Base-by-base conservation (phyloP, 2,797 vertebrate genomes). In the Thripadectes ignobilis region DNA sequence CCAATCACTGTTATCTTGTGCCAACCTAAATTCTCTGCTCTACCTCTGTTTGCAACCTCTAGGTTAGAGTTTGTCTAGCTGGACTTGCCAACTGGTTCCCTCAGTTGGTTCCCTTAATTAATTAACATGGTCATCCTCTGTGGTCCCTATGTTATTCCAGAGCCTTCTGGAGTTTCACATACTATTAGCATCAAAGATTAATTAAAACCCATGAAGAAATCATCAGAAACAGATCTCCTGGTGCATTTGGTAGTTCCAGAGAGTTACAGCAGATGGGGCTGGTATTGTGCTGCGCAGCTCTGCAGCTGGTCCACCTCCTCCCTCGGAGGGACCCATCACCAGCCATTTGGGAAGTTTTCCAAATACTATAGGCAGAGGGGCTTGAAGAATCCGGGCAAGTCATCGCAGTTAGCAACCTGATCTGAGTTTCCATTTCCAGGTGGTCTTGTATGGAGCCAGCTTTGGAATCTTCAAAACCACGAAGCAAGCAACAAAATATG, bases 211-310 rank as follows among this genome's bases (percentile, higher is more conserved):
- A 9, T 10, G 20, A 38, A 19, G 30, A 74, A 92, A 61, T 39
- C 8, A 34, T 57, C 49, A 58, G 84, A 91, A 87, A 20, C 16
- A 63, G 68, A 38, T 43, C 22, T 92, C 24, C 39, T 63, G 55
- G 17, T 63, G 62, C 32, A 36, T 41, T 91, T 68, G 92, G 96
- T 88, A 96, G 63, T 97, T 91, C 95, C 95, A 82, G 52, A 62
- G 71, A 71, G 68, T 59, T 87, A 94, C 96, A 97, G 95, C 84
- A 97, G 96, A 95, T 96, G 95, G 96, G 93, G 95, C 95, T 97
- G 95, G 61, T 73, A 90, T 88, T 88, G 82, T 96, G 52, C 41
- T 75, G 57, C 0, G 0, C 38, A 67, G 24, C 22, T 36, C 66
- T 41, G 32, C 0, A 0, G 13, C 23, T 74, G 46, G 27, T 83